Base-by-base conservation (phyloP, 2,888 invertebrate genomes). In the Sphinx pinastri region DNA sequence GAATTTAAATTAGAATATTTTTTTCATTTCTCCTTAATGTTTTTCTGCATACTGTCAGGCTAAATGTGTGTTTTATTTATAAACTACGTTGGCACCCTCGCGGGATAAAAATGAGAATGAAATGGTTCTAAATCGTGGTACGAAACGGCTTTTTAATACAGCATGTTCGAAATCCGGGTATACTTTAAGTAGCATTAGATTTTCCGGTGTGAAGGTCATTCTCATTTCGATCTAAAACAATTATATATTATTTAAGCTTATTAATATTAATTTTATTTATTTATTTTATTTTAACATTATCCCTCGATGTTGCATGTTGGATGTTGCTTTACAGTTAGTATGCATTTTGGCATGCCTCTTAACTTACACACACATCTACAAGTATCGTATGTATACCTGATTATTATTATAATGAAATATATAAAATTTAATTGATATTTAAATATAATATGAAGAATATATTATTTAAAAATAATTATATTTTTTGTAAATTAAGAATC, bases 101-200 rank as follows among this genome's bases (percentile, higher is more conserved):
- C 38, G 51, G 84, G 92, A 92, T 93, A 89, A 74, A 92, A 93
- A 93, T 93, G 93, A 93, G 93, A 93, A 93, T 93, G 93, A 83
- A 75, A 73, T 72, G 55, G 63, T 71, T 19, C 38, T 45, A 52
- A 19, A 60, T 54, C 14, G 52, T 67, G 72, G 71, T 71, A 67
- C 49, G 60, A 52, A 59, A 19, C 49, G 72, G 70, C 73, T 71
- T 71, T 14, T 71, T 73, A 73, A 75, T 77, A 78, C 72, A 80
- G 81, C 80, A 88, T 88, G 87, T 78, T 77, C 71, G 73, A 74
- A 75, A 66, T 71, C 76, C 76, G 81, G 77, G 73, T 71, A 74
- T 72, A 75, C 68, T 69, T 70, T 67, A 55, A 72, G 80, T 84
- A 84, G 81, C 77, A 60, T 71, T 85, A 81, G 81, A 76, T 13